Evolutionary conservation across 2,113 vertebrate species (phyloP), one percentile per base, ranked within the genome.

Genomic region (Australoheros scitulus): DNA sequence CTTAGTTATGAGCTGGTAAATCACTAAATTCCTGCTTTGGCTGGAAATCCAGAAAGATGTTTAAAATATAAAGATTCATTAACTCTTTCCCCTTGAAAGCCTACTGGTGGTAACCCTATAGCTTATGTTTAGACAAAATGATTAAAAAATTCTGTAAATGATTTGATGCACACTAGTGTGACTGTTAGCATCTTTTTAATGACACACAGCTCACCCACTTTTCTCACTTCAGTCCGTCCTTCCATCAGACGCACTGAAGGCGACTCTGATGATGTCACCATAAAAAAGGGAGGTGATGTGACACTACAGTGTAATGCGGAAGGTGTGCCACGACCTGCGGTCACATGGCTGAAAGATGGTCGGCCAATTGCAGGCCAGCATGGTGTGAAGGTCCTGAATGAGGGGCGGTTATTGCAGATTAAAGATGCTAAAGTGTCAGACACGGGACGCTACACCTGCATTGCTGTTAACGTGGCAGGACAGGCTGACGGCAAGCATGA

Each of bases 311-410:
- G 98, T 10, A 93, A 95, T 38, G 97, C 92, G 0, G 95, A 96
- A 15, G 98, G 98, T 0, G 55, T 95, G 17, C 98, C 98, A 1
- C 95, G 91, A 3, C 98, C 98, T 0, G 87, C 95, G 0, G 55
- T 99, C 81, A 94, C 92, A 0, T 99, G 98, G 98, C 92, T 98
- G 91, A 99, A 97, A 89, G 98, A 99, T 1, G 98, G 97, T 0
- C 95, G 43, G 7, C 95, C 95, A 0, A 83, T 99, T 86, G 76
- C 64, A 3, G 85, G 89, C 2, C 94, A 92, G 20, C 88, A 85
- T 5, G 95, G 93, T 1, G 36, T 94, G 4, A 93, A 81, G 1
- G 86, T 97, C 72, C 87, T 97, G 58, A 94, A 91, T 0, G 96
- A 96, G 3, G 97, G 97, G 3, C 92, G 47, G 6, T 57, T 95